phyloP scores from a whole-genome alignment of 2,797 vertebrate species.

The Dallia pectoralis region DNA sequence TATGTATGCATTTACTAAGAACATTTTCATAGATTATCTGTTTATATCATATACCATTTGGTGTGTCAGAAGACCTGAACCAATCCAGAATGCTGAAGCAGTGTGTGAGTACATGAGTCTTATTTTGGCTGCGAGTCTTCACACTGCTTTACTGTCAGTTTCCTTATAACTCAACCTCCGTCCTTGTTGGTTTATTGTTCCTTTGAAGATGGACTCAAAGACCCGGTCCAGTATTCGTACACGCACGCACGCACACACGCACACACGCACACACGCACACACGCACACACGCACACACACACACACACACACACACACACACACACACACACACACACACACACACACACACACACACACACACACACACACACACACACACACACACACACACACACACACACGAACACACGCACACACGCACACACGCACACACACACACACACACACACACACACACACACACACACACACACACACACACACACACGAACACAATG shows the following conservation, averaged over 20 bases:
- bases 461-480: too few relatives aligned
- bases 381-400: too few relatives aligned
- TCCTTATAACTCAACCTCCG: not conserved
- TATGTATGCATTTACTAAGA: not conserved
- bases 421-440: too few relatives aligned
- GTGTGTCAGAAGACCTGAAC: not conserved
- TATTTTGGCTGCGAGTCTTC: not conserved
- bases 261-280: too few relatives aligned
- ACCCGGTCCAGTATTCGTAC: not conserved
- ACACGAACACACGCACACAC: too few relatives aligned
- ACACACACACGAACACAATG: too few relatives aligned
- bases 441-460: too few relatives aligned
- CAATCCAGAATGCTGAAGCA: not conserved
- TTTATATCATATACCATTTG: not conserved
- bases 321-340: not conserved
- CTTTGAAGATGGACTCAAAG: conserved; percentile 33
- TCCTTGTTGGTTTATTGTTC: conserved; percentile 15
- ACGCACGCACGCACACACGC: too few relatives aligned
- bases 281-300: too few relatives aligned
- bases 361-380: too few relatives aligned
- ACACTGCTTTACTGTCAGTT: not conserved
- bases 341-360: too few relatives aligned
- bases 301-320: too few relatives aligned
- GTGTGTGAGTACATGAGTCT: not conserved
- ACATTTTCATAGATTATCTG: not conserved